Conservation (phyloP, 2,113 vertebrate genomes). For the Toxostoma redivivum region DNA sequence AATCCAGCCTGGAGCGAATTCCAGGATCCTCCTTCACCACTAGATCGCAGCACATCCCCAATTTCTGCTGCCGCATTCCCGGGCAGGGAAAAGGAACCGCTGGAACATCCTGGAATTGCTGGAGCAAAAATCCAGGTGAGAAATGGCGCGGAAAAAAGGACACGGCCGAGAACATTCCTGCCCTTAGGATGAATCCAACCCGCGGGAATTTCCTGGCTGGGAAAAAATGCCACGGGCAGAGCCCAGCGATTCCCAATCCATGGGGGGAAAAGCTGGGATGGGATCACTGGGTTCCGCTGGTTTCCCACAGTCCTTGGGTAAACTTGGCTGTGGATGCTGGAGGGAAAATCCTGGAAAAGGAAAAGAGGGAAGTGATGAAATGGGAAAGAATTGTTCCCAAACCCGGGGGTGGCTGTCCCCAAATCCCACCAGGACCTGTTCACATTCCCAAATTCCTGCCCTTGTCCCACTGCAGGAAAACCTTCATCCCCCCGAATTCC, state of each 20-base stretch:
- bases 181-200: neutral
- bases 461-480: no score
- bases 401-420: neutral
- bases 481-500: no score
- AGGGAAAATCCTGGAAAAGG: neutral
- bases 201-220: neutral
- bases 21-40: neutral
- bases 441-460: neutral
- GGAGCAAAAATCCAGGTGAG: neutral
- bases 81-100: neutral
- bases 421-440: neutral
- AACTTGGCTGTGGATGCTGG: neutral
- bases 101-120: neutral
- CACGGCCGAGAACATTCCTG: neutral
- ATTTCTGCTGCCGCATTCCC: neutral
- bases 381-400: neutral
- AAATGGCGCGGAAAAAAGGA: neutral
- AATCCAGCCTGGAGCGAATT: neutral
- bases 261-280: rapidly evolving
- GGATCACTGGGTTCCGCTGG: rapidly evolving
- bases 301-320: neutral
- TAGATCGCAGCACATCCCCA: slow-evolving; percentile 61
- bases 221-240: rapidly evolving
- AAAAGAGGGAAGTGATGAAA: neutral
- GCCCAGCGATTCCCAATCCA: rapidly evolving